Conservation (phyloP, 2,113 vertebrate genomes). For the Cacatua alba region DNA sequence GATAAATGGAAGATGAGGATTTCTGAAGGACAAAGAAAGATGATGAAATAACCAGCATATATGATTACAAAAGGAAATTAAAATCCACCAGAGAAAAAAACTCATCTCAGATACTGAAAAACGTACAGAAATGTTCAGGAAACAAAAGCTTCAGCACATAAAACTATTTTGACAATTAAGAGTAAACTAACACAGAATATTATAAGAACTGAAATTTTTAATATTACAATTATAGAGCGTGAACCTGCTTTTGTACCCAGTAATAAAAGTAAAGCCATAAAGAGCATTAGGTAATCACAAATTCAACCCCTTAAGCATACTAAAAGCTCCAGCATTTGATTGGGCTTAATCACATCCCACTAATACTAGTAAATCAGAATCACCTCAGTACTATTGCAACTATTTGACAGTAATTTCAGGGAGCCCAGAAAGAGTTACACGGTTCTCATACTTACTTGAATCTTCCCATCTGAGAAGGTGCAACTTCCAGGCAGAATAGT, state of each 20-base stretch:
- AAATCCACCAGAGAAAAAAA: not conserved
- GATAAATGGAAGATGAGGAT: not conserved
- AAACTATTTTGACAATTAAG: not conserved
- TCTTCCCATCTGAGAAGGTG: slow-evolving; percentile 92
- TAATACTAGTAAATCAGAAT: not conserved
- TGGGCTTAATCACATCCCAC: slow-evolving; percentile 3
- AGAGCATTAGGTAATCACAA: slow-evolving; percentile 39
- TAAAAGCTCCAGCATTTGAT: not conserved
- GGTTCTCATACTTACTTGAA: slow-evolving; percentile 84
- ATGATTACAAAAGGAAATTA: not conserved
- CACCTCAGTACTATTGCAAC: not conserved
- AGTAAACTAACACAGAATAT: not conserved
- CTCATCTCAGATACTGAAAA: not conserved
- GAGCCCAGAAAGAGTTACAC: not conserved
- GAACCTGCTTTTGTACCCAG: not conserved
- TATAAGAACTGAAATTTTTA: not conserved
- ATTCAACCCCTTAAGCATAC: slow-evolving; percentile 4
- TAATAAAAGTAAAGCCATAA: slow-evolving; percentile 37
- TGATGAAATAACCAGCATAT: not conserved
- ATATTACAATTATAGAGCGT: not conserved
- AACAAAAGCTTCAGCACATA: not conserved
- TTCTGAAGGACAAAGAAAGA: slow-evolving; percentile 39
- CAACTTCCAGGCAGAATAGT: slow-evolving; percentile 93
- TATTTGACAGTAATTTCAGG: not conserved
- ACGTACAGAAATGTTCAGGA: not conserved